Conservation (phyloP, 2,797 vertebrate species). For the Babyrousa celebensis region DNA sequence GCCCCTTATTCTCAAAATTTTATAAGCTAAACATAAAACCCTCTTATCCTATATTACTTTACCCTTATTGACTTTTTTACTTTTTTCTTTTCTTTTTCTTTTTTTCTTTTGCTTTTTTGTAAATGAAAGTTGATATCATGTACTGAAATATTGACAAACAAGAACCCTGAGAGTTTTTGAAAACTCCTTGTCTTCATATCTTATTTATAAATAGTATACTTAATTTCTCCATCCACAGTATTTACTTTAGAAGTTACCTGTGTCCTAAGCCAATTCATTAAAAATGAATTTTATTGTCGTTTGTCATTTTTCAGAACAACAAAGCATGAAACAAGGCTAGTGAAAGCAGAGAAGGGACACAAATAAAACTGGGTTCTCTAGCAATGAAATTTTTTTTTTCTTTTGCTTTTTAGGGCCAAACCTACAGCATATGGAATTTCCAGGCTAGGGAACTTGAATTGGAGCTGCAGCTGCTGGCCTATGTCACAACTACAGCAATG, state of each 20-base stretch:
- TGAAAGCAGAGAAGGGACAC: neutral
- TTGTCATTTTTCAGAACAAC: neutral
- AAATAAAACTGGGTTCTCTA: neutral
- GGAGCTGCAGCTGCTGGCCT: no score
- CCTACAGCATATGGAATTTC: no score
- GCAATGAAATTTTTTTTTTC: neutral
- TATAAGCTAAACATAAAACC: neutral
- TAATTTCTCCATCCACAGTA: neutral
- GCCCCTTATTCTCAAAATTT: neutral
- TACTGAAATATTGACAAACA: neutral
- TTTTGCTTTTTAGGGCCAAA: no score
- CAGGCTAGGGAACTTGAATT: no score
- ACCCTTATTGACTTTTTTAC: neutral
- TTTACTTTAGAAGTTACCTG: conserved; percentile 23
- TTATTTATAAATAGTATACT: neutral
- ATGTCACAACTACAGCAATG: no score
- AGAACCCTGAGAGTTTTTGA: neutral
- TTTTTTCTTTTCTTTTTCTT: neutral
- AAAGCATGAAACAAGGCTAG: neutral
- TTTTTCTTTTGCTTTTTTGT: neutral
- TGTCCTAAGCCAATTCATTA: neutral
- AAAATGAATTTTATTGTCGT: neutral
- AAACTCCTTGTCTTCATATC: neutral
- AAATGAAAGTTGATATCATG: neutral
- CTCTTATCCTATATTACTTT: neutral